A percentile compares a stretch with the other conserved stretches of the same genome.
These are phyloP conservation scores for Triplophysa rosa DNA, from an alignment of 2,113 vertebrate genomes.

Conservation along the genomic window DNA sequence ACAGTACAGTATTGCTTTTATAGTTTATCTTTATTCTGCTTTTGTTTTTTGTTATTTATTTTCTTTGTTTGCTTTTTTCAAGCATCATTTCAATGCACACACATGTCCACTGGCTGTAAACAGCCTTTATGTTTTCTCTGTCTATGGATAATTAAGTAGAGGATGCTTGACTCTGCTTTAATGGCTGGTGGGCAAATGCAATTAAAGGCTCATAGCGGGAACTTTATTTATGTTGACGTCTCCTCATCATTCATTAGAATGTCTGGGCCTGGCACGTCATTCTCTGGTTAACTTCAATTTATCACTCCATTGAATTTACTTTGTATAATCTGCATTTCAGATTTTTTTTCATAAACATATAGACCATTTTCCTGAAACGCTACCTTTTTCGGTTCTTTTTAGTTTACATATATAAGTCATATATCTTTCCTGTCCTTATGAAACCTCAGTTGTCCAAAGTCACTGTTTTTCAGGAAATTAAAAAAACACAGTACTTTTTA, in stretches of 20 bases:
- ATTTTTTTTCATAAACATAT: too few species aligned
- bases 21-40: neutral
- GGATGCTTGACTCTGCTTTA: neutral
- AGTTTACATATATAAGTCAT: too few species aligned
- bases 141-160: neutral
- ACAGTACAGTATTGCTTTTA: neutral
- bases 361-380: too few species aligned
- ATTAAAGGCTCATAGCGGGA: conserved; percentile 20
- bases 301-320: neutral
- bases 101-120: neutral
- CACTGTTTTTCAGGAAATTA: too few species aligned
- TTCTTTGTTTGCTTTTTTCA: neutral
- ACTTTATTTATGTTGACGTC: conserved; percentile 14
- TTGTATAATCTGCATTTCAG: neutral
- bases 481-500: too few species aligned
- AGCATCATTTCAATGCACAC: neutral
- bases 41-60: neutral
- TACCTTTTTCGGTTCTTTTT: too few species aligned
- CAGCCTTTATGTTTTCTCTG: conserved; percentile 22
- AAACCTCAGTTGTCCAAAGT: too few species aligned
- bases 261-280: neutral
- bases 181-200: conserved; percentile 28
- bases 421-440: neutral
- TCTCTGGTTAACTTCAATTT: neutral
- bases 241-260: conserved; percentile 23